Percentiles rank a stretch among this genome's conserved stretches.
Conservation (phyloP, 2,797 vertebrate species). For the Aphelocoma californica region DNA sequence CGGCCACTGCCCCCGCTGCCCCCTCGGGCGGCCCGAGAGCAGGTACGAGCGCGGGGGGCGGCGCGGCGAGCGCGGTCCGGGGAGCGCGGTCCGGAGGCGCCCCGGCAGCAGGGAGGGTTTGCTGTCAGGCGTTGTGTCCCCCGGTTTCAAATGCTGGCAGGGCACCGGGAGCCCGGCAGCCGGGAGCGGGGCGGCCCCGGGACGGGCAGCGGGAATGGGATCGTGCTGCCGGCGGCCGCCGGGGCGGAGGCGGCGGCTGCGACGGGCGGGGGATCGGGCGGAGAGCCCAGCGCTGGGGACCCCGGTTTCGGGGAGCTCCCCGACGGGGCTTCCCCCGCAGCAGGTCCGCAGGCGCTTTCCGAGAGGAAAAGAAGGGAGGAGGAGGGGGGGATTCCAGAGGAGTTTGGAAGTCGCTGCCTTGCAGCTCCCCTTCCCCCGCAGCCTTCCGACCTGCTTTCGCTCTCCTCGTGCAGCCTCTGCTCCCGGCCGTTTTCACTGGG, state of each 20-base stretch:
- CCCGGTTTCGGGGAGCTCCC: not conserved
- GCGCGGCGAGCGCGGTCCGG: not conserved
- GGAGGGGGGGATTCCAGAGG: constrained; percentile 6
- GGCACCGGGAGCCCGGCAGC: not conserved
- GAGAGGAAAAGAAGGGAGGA: not conserved
- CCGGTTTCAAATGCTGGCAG: not conserved
- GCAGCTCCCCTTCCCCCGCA: not conserved
- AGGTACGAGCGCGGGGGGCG: not conserved
- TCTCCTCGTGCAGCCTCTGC: not conserved
- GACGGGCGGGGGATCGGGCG: not conserved
- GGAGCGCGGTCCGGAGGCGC: not conserved
- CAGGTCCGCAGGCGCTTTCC: not conserved
- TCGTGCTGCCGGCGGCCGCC: not conserved
- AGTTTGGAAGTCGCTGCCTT: constrained; percentile 16
- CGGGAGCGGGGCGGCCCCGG: not conserved
- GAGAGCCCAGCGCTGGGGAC: not conserved
- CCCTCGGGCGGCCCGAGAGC: not conserved
- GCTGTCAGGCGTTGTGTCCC: fast-evolving
- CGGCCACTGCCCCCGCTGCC: constrained; percentile 31
- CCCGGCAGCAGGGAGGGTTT: not conserved
- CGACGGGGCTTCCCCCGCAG: not conserved
- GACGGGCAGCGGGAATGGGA: not conserved
- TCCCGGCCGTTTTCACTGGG: constrained; percentile 40
- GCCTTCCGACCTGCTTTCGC: not conserved
- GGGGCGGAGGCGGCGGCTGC: not conserved